These are phyloP conservation scores for Didymodactylos carnosus DNA, from an alignment of 2,888 invertebrate genomes.

Conservation along the genomic window DNA sequence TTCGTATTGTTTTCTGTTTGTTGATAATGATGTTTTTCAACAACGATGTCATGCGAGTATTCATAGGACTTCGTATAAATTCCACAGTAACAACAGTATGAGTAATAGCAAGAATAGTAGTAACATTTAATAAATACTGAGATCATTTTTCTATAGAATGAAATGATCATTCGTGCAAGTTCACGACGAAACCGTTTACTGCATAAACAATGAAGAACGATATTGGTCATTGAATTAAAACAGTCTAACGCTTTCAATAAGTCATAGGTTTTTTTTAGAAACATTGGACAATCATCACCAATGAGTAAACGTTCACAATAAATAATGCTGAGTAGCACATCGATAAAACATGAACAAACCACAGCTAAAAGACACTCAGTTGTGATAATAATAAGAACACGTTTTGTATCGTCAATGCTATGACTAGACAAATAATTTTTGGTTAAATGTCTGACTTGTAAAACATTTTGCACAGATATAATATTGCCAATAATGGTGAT, in stretches of 20 bases:
- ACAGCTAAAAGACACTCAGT: neutral
- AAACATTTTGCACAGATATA: neutral
- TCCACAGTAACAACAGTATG: too few species aligned
- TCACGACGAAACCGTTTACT: neutral
- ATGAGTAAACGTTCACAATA: neutral
- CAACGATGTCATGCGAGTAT: too few species aligned
- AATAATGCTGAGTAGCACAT: neutral
- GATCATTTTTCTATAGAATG: too few species aligned
- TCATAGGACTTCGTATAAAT: too few species aligned
- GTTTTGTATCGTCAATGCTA: neutral
- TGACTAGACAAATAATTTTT: neutral
- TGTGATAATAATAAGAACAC: neutral
- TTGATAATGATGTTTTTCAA: too few species aligned
- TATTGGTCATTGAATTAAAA: neutral
- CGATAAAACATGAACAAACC: neutral
- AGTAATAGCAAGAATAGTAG: too few species aligned
- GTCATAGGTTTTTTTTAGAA: neutral
- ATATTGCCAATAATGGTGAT: neutral
- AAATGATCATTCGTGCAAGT: neutral
- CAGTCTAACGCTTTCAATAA: neutral
- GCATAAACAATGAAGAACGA: neutral
- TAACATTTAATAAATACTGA: too few species aligned
- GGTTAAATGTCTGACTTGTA: neutral
- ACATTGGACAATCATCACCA: neutral
- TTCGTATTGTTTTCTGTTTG: too few species aligned